Evolutionary conservation across 1,140 invertebrate genomes (phyloP).

Genomic region (Cepaea nemoralis): DNA sequence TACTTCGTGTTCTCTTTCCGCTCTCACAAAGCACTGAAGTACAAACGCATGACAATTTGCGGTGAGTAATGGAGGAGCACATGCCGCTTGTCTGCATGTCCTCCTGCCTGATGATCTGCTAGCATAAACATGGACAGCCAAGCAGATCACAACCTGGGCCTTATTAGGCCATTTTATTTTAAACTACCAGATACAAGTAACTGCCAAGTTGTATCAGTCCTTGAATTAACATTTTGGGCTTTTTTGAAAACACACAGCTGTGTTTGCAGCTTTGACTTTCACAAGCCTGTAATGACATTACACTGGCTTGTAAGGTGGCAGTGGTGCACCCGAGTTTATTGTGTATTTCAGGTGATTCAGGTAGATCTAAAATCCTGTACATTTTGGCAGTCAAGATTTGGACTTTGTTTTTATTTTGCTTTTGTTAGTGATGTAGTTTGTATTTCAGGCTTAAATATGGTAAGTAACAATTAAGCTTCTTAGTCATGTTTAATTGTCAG

Average conservation of each 20-base stretch:
- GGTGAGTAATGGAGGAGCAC: constrained; percentile 34
- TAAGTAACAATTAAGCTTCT: no score
- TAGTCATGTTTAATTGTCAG: no score
- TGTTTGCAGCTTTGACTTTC: not conserved
- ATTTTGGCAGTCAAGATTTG: no score
- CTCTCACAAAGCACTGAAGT: constrained; percentile 36
- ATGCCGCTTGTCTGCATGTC: not conserved
- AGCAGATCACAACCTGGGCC: constrained; percentile 10
- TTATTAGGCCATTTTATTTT: not conserved
- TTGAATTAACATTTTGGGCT: not conserved
- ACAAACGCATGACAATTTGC: constrained; percentile 42
- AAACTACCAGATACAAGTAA: not conserved
- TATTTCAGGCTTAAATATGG: no score
- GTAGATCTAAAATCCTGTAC: no score
- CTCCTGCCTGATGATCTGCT: constrained; percentile 10
- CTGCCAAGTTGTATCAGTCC: not conserved
- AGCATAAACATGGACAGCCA: not conserved
- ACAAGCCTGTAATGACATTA: not conserved
- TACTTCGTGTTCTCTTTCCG: constrained; percentile 36
- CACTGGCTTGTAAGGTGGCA: not conserved
- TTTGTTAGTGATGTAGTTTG: no score
- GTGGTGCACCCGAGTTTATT: not conserved
- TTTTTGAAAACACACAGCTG: constrained; percentile 1
- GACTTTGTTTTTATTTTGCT: no score
- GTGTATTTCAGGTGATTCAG: no score